phyloP scores from a whole-genome alignment of 2,113 vertebrate species.

The Zeus faber region DNA sequence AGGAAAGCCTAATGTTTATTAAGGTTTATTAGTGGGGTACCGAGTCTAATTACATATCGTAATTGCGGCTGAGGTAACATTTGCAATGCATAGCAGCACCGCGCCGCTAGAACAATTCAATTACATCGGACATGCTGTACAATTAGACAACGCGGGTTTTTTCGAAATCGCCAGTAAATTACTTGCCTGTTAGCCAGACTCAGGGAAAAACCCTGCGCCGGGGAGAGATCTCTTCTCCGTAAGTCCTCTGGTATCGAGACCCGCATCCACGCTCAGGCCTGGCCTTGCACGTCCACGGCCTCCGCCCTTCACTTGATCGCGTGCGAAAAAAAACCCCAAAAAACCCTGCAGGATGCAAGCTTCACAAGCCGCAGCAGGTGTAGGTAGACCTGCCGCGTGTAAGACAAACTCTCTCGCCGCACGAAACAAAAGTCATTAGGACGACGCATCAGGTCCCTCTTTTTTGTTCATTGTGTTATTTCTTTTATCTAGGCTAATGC shows the following conservation, averaged over 20 bases:
- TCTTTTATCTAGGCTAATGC: slow-evolving; percentile 58
- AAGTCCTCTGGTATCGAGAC: neutral
- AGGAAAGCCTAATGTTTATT: slow-evolving; percentile 27
- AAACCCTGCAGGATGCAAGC: no score
- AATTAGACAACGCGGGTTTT: slow-evolving; percentile 59
- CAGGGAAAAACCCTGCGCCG: slow-evolving; percentile 17
- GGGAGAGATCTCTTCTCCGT: neutral
- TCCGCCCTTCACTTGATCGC: no score
- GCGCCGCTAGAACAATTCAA: slow-evolving; percentile 62
- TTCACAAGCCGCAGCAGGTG: neutral
- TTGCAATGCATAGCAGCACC: slow-evolving; percentile 42
- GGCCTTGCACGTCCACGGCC: no score
- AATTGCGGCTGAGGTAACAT: slow-evolving; percentile 34
- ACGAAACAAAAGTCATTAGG: slow-evolving; percentile 50
- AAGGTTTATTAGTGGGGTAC: slow-evolving; percentile 44
- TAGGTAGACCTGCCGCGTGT: slow-evolving; percentile 40
- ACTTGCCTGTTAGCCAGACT: slow-evolving; percentile 48
- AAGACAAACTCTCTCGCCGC: slow-evolving; percentile 39
- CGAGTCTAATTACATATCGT: slow-evolving; percentile 44
- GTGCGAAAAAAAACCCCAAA: neutral
- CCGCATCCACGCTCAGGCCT: neutral
- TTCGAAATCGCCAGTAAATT: slow-evolving; percentile 53
- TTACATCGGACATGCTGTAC: slow-evolving; percentile 59
- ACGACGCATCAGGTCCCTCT: slow-evolving; percentile 27
- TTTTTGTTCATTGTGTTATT: slow-evolving; percentile 30